Conservation (phyloP, 1,140 invertebrate genomes). For the Macrocentrus cingulum region DNA sequence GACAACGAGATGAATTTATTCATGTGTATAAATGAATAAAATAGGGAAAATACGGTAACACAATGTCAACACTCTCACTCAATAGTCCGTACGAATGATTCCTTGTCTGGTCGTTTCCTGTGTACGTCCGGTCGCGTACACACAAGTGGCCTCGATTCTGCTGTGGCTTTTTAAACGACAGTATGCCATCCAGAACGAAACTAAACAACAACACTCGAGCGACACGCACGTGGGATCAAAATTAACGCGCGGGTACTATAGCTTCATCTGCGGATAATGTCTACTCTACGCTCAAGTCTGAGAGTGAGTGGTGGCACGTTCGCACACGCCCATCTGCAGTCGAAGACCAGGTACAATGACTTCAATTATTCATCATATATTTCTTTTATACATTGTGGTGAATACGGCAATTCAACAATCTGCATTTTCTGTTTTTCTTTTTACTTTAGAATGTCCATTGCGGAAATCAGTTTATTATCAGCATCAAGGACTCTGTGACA, state of each 20-base stretch:
- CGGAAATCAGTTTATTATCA: too few species aligned
- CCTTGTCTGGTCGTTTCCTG: not conserved
- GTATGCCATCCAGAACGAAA: not conserved
- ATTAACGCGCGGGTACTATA: not conserved
- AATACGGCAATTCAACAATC: too few species aligned
- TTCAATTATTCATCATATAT: too few species aligned
- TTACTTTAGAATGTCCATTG: too few species aligned
- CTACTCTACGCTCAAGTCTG: not conserved
- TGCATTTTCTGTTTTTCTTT: too few species aligned
- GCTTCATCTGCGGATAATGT: too few species aligned
- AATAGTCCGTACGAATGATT: constrained; percentile 7
- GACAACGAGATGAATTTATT: too few species aligned
- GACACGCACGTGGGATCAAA: constrained; percentile 5
- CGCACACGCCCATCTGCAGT: too few species aligned
- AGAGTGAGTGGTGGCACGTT: not conserved
- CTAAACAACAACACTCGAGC: not conserved
- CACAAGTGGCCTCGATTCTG: constrained; percentile 10
- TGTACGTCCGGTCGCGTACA: constrained; percentile 3
- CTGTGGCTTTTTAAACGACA: too few species aligned
- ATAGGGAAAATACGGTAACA: not conserved
- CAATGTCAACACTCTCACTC: not conserved
- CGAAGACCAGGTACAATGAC: constrained; percentile 8
- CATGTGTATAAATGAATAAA: not conserved
- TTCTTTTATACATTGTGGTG: too few species aligned
- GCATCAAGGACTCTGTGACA: too few species aligned